Evolutionary conservation across 2,888 invertebrate species (phyloP).

Genomic region (Ormyrus rosae): DNA sequence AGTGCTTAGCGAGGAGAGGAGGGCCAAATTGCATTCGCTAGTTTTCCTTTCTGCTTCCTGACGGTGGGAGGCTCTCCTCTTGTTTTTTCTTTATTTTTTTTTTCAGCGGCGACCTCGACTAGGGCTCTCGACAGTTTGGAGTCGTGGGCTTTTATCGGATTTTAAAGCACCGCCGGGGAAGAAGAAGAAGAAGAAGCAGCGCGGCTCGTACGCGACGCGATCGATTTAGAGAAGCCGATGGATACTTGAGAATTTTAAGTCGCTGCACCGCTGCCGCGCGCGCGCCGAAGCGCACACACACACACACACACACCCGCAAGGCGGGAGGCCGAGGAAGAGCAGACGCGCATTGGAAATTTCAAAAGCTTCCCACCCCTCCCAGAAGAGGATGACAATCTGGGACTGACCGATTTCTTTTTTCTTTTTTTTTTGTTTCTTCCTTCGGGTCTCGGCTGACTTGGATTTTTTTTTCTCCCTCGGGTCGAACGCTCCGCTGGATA

Average conservation of each 20-base stretch:
- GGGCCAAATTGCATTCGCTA: slow-evolving; percentile 22
- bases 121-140: background rate
- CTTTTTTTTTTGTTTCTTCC: background rate
- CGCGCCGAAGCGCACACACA: no score
- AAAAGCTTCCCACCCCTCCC: background rate
- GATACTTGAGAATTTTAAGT: slow-evolving; percentile 27
- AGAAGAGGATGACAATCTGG: background rate
- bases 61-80: background rate
- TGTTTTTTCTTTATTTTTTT: no score
- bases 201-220: background rate
- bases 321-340: background rate
- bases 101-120: no score
- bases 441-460: background rate
- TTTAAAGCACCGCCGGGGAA: slow-evolving; percentile 17
- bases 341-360: slow-evolving; percentile 9
- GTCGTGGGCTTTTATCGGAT: slow-evolving; percentile 19
- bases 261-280: background rate
- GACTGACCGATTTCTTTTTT: background rate
- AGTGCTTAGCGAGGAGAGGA: background rate
- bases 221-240: slow-evolving; percentile 21
- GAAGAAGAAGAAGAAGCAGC: background rate
- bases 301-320: no score
- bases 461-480: background rate
- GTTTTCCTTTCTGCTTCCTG: background rate
- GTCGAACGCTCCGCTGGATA: background rate